phyloP scores from a whole-genome alignment of 2,113 vertebrate genomes.

The Epinephelus lanceolatus region DNA sequence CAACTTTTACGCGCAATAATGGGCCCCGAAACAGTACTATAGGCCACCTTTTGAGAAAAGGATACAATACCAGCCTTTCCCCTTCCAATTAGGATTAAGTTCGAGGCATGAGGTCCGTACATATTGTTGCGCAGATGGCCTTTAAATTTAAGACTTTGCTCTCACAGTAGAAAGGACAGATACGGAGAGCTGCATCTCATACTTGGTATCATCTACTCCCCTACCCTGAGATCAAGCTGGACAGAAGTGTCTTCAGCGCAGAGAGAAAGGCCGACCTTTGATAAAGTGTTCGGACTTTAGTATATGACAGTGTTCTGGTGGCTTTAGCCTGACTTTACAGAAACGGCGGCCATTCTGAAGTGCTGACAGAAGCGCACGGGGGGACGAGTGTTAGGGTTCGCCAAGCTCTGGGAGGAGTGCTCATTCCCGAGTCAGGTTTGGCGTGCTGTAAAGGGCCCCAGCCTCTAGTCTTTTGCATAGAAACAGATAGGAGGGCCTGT shows the following conservation, averaged over 20 bases:
- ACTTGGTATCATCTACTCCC: slow-evolving; percentile 70
- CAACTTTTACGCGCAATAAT: slow-evolving; percentile 59
- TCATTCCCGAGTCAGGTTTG: slow-evolving; percentile 67
- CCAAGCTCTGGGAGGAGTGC: slow-evolving; percentile 62
- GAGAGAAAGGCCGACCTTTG: slow-evolving; percentile 66
- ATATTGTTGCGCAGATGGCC: slow-evolving; percentile 57
- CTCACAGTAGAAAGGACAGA: slow-evolving; percentile 76
- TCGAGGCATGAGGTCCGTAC: slow-evolving; percentile 67
- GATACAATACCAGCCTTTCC: slow-evolving; percentile 52
- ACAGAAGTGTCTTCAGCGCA: slow-evolving; percentile 74
- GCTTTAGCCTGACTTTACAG: slow-evolving; percentile 61
- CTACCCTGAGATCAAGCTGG: slow-evolving; percentile 84
- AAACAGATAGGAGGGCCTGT: slow-evolving; percentile 81
- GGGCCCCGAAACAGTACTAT: slow-evolving; percentile 36
- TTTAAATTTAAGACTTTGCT: slow-evolving; percentile 67
- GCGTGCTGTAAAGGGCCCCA: slow-evolving; percentile 74
- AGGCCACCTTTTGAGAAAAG: slow-evolving; percentile 63
- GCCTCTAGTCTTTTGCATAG: slow-evolving; percentile 86
- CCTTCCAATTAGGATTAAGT: slow-evolving; percentile 59
- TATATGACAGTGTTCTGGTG: slow-evolving; percentile 72
- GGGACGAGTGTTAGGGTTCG: slow-evolving; percentile 41
- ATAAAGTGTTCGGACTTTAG: slow-evolving; percentile 62
- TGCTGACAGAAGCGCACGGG: slow-evolving; percentile 52
- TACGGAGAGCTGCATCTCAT: slow-evolving; percentile 71
- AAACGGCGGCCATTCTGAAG: slow-evolving; percentile 57